Evolutionary conservation across 2,113 vertebrate genomes (phyloP).

Genomic region (Equus quagga): DNA sequence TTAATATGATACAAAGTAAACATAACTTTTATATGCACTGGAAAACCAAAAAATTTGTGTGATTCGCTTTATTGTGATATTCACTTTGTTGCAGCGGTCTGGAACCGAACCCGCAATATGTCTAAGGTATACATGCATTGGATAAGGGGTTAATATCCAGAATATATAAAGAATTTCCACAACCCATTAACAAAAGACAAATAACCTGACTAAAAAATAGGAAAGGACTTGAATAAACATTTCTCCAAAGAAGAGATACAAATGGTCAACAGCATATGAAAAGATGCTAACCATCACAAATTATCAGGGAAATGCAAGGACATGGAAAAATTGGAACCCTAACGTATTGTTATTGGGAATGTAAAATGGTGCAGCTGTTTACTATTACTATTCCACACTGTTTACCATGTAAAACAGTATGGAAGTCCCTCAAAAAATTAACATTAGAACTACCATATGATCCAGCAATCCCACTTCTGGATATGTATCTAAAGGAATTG

Average conservation of each 20-base stretch:
- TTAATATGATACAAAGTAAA: no score
- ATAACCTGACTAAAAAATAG: neutral
- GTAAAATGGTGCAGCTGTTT: neutral
- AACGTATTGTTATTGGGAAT: neutral
- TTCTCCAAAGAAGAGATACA: neutral
- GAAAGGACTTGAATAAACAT: neutral
- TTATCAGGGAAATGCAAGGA: neutral
- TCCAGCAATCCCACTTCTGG: neutral
- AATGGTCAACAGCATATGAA: neutral
- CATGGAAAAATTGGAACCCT: neutral
- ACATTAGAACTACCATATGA: neutral
- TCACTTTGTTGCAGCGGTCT: no score
- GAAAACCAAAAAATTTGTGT: no score
- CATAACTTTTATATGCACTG: no score
- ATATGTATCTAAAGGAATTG: neutral
- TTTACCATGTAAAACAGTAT: neutral
- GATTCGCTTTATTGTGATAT: no score
- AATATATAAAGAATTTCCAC: neutral
- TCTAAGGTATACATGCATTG: no score
- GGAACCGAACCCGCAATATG: no score
- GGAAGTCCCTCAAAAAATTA: neutral
- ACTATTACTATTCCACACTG: no score
- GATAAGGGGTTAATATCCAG: neutral
- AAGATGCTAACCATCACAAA: neutral
- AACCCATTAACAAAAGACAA: neutral